These are phyloP conservation scores for Hozukius guyotensis DNA, from an alignment of 2,797 vertebrate genomes.

Conservation along the genomic window DNA sequence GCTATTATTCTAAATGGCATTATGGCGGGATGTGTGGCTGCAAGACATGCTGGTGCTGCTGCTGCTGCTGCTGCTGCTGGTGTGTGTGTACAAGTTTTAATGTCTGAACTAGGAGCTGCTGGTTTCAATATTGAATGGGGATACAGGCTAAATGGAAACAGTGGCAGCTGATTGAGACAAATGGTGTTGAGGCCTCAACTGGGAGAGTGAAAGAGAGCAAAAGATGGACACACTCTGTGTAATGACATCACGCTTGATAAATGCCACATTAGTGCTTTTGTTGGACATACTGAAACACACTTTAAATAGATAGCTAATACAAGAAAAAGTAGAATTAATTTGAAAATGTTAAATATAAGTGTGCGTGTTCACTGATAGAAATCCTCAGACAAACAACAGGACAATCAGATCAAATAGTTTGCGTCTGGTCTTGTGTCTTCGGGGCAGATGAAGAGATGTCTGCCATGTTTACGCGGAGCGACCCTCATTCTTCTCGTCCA, in stretches of 20 bases:
- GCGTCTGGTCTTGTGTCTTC: constrained; percentile 68
- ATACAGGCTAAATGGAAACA: constrained; percentile 69
- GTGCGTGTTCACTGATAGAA: constrained; percentile 12
- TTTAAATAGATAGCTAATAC: constrained; percentile 22
- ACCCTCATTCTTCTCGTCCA: constrained; percentile 68
- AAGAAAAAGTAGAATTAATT: constrained; percentile 13
- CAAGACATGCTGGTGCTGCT: constrained; percentile 37
- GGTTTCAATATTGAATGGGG: constrained; percentile 72
- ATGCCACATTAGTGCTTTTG: constrained; percentile 65
- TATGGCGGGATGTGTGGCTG: constrained; percentile 70
- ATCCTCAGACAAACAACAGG: constrained; percentile 41
- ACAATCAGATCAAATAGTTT: constrained; percentile 65
- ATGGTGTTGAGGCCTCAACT: constrained; percentile 65
- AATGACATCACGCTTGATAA: constrained; percentile 73
- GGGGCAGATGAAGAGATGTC: constrained; percentile 76
- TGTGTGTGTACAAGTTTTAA: constrained; percentile 51
- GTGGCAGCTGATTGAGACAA: constrained; percentile 78
- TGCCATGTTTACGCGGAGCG: constrained; percentile 63
- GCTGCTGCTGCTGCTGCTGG: constrained; percentile 8
- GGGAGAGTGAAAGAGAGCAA: constrained; percentile 46
- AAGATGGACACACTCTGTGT: constrained; percentile 63
- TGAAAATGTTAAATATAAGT: constrained; percentile 36
- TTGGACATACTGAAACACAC: constrained; percentile 38
- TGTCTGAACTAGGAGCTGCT: constrained; percentile 66
- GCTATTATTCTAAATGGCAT: constrained; percentile 83